These are phyloP conservation scores for Mythimna impura DNA, from an alignment of 2,888 invertebrate species.

Conservation along the genomic window DNA sequence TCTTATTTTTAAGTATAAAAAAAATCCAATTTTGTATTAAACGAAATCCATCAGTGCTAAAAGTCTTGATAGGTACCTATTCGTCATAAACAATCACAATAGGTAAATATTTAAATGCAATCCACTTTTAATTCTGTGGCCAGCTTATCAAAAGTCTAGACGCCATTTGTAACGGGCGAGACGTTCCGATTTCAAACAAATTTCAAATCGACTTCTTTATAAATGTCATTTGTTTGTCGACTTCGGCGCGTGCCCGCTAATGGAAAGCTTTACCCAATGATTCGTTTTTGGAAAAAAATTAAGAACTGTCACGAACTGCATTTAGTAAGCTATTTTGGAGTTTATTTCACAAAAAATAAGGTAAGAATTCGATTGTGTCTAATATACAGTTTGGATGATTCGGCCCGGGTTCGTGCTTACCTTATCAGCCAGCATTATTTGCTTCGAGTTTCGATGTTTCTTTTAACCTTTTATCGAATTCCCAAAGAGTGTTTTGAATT, in stretches of 20 bases:
- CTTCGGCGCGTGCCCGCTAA: slow-evolving; percentile 88
- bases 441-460: slow-evolving; percentile 83
- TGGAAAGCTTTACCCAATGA: slow-evolving; percentile 85
- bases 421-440: slow-evolving; percentile 86
- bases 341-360: slow-evolving; percentile 49
- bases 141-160: slow-evolving; percentile 85
- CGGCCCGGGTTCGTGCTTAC: slow-evolving; percentile 74
- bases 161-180: slow-evolving; percentile 84
- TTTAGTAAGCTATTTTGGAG: slow-evolving; percentile 49
- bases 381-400: slow-evolving; percentile 65
- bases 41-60: slow-evolving; percentile 16
- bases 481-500: slow-evolving; percentile 84
- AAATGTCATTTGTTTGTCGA: slow-evolving; percentile 88
- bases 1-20: neutral
- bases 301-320: slow-evolving; percentile 76
- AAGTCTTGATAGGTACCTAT: neutral
- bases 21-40: slow-evolving; percentile 8
- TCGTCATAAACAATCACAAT: slow-evolving; percentile 36
- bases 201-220: slow-evolving; percentile 85
- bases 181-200: slow-evolving; percentile 85
- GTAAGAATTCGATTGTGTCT: slow-evolving; percentile 60
- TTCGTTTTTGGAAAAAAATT: slow-evolving; percentile 80
- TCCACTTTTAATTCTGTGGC: slow-evolving; percentile 57
- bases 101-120: slow-evolving; percentile 41
- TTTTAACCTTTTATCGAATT: slow-evolving; percentile 84